Evolutionary conservation across 2,888 invertebrate species (phyloP), one percentile per base, ranked within the genome.

Genomic region (Dasysyrphus tricinctus): DNA sequence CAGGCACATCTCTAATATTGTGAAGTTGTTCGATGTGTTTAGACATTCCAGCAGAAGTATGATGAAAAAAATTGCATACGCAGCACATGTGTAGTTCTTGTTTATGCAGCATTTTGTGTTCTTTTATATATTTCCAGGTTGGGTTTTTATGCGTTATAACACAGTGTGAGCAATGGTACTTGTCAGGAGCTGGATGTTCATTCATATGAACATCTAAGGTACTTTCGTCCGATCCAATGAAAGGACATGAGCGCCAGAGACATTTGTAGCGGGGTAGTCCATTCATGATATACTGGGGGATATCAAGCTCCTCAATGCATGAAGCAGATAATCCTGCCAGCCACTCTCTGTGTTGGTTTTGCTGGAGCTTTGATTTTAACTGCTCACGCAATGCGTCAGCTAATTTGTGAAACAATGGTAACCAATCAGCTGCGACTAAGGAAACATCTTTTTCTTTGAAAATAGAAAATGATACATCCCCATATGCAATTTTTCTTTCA

Each of bases 1-100:
- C 75, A 3, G 81, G 86, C 42, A 86, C 86, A 49, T 81, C 81
- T 32, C 86, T 39, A n/a, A 65, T 34, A 16, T 82, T 86, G 54
- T 86, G 86, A 16, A 75, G 8, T 7, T 19, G 14, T 42, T 75
- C 72, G 11, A 86, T 82, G 51, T 86, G 86, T 7, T 67, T 34
- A 4, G 19, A 49, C 0, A 82, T 51, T 2, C 32, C 63, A 6
- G 12, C 11, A 14, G 14, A 51, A 8, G 32, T 65, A 37, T 81
- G 78, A 51, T 86, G 72, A 0, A 70, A 2, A 37, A 72, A 82
- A 51, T 75, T 86, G n/a, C 86, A 86, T 7, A 81, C 86, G 9
- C 81, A 65, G n/a, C 86, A 86, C 29, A 81, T 42, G 6, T 59
- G 7, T 14, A 75, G 0, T 0, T 74, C 47, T 14, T 59, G 11